These are phyloP conservation scores for Ammodytes marinus DNA, from an alignment of 2,113 vertebrate species.

Conservation along the genomic window DNA sequence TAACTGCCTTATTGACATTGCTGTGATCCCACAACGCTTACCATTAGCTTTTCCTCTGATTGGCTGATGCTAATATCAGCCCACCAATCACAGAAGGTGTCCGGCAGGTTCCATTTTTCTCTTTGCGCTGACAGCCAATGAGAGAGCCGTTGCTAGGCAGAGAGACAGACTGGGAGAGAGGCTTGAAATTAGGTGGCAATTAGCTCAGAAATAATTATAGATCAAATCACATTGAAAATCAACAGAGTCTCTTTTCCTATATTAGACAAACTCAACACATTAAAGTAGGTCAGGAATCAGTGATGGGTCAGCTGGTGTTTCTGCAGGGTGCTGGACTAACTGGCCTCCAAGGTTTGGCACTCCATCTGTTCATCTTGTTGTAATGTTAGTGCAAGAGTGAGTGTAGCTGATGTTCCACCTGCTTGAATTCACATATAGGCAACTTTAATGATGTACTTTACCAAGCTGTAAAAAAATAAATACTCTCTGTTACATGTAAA, in stretches of 20 bases:
- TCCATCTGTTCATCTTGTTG: conserved; percentile 58
- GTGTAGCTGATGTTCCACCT: conserved; percentile 28
- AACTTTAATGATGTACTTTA: not conserved
- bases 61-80: conserved; percentile 42
- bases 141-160: conserved; percentile 59
- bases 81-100: conserved; percentile 51
- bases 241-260: not conserved
- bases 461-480: not conserved
- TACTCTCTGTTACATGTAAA: not conserved
- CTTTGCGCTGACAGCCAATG: conserved; percentile 47
- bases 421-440: not conserved
- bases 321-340: conserved; percentile 47
- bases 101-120: conserved; percentile 40
- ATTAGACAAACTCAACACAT: not conserved
- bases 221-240: conserved; percentile 37
- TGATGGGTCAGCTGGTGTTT: conserved; percentile 65
- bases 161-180: not conserved
- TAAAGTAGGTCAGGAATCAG: conserved; percentile 59
- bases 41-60: conserved; percentile 26
- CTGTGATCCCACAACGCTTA: not conserved
- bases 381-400: conserved; percentile 39
- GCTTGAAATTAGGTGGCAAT: conserved; percentile 5
- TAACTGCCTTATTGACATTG: not conserved
- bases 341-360: conserved; percentile 45
- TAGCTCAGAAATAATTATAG: conserved; percentile 50